Evolutionary conservation across 1,140 invertebrate genomes (phyloP).

Genomic region (Psilanteris sp.): DNA sequence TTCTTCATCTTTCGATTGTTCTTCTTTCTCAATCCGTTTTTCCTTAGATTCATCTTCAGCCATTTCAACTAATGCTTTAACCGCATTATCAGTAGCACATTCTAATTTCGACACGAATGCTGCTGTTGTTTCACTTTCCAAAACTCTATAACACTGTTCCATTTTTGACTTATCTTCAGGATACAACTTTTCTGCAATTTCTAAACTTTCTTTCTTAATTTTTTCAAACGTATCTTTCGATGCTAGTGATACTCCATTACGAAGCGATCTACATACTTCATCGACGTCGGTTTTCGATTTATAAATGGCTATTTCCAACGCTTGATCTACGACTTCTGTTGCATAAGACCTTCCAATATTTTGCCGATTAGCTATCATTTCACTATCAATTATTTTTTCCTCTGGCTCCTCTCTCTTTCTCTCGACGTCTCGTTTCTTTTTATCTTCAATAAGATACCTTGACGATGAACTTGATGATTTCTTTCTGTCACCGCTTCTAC

Average conservation of each 20-base stretch:
- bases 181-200: conserved; percentile 69
- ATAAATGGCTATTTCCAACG: conserved; percentile 77
- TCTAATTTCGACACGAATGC: conserved; percentile 75
- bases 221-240: conserved; percentile 73
- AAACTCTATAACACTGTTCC: conserved; percentile 66
- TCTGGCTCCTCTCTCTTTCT: conserved; percentile 10
- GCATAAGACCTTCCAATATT: conserved; percentile 72
- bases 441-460: conserved; percentile 62
- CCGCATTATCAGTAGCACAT: conserved; percentile 76
- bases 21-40: conserved; percentile 59
- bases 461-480: conserved; percentile 46
- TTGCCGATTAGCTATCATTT: conserved; percentile 60
- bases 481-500: conserved; percentile 57
- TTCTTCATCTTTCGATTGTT: conserved; percentile 24
- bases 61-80: conserved; percentile 78
- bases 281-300: conserved; percentile 78
- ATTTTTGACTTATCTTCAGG: conserved; percentile 65
- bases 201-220: conserved; percentile 73
- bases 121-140: conserved; percentile 71
- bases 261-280: conserved; percentile 75
- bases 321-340: conserved; percentile 77
- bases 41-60: conserved; percentile 78
- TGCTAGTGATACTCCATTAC: conserved; percentile 71
- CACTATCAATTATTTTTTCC: conserved; percentile 45
- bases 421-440: conserved; percentile 66